Evolutionary conservation across 2,888 invertebrate species (phyloP), one percentile per base, ranked within the genome.

Genomic region (Rhorus exstirpatorius): DNA sequence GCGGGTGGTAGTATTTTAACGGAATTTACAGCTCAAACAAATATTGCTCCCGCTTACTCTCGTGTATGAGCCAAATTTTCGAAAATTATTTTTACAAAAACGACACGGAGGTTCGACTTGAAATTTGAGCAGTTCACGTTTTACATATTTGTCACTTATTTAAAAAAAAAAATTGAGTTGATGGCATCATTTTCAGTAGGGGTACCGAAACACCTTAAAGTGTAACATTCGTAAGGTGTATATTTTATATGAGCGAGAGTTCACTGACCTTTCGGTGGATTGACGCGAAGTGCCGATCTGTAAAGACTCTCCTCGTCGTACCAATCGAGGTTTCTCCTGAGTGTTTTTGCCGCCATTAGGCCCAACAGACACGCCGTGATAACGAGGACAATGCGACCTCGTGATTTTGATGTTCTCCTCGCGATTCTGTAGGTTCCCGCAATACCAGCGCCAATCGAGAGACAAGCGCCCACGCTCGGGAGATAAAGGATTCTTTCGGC

Each of bases 401-500:
- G 84, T 88, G 91, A 68, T 89, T 94, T 91, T 51, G 94, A 93
- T 85, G 94, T 87, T 81, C 90, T 89, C 24, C 91, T 89, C 14
- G 90, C 89, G 78, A 90, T 85, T 44, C 88, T 85, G 81, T 92
- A 90, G 63, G 89, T 88, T 24, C 90, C 89, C 8, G 92, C 89
- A 44, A 93, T 94, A 49, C 94, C 94, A 83, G 95, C 94, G 49
- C 97, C 98, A 81, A 98, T 94, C 85, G 99, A 94, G 88, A 99
- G 95, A 93, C 98, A 99, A 93, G 97, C 97, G 71, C 99, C 99
- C 90, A 99, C 97, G 94, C 98, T 98, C 67, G 99, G 99, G 93
- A 99, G 95, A 94, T 99, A 99, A 85, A 99, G 95, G 86, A 99
- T 96, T 85, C 99, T 95, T 94, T 99, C 99, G 80, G 99, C 99